These are phyloP conservation scores for Oryzias melastigma DNA, from an alignment of 2,113 vertebrate species.

Conservation along the genomic window DNA sequence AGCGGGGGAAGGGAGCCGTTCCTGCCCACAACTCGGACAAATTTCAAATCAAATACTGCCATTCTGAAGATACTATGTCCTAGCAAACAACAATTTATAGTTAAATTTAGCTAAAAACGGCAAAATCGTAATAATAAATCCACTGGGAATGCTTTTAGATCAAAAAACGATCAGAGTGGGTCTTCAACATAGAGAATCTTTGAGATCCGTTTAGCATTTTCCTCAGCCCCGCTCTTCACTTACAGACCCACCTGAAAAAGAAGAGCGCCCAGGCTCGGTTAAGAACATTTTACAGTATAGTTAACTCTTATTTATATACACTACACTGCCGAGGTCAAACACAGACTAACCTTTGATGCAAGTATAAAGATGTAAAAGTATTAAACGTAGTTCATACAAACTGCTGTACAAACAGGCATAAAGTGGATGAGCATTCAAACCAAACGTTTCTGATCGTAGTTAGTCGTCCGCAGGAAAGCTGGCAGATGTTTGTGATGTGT, in stretches of 20 bases:
- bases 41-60: no score
- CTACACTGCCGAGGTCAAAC: conserved; percentile 55
- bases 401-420: conserved; percentile 73
- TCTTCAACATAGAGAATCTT: neutral
- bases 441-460: conserved; percentile 24
- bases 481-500: conserved; percentile 16
- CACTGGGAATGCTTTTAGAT: no score
- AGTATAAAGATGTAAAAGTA: conserved; percentile 78
- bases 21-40: no score
- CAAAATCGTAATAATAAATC: no score
- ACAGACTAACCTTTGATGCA: conserved; percentile 51
- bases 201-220: neutral
- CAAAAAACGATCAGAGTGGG: no score
- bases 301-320: conserved; percentile 56
- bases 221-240: neutral
- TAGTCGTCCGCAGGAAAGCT: conserved; percentile 24
- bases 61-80: no score
- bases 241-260: neutral
- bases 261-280: conserved; percentile 6
- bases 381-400: conserved; percentile 74
- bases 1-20: no score
- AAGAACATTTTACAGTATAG: conserved; percentile 23
- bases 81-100: no score
- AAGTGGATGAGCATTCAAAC: conserved; percentile 59
- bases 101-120: no score